A percentile compares a stretch with the other conserved stretches of the same genome.
These are phyloP conservation scores for Aplocera efformata DNA, from an alignment of 2,888 invertebrate genomes.

Conservation along the genomic window DNA sequence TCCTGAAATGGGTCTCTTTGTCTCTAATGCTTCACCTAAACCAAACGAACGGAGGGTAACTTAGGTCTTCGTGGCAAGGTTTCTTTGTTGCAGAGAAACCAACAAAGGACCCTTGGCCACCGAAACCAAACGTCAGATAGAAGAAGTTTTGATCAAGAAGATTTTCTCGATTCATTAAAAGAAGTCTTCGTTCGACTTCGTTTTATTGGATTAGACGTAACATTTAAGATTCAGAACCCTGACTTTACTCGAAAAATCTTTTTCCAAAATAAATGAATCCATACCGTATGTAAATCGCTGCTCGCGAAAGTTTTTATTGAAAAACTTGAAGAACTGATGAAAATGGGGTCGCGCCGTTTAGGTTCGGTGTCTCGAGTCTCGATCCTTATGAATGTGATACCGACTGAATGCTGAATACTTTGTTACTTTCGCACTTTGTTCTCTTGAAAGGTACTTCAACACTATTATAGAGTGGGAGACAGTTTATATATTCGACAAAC, in stretches of 20 bases:
- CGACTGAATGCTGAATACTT: constrained; percentile 51
- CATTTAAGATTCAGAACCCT: constrained; percentile 6
- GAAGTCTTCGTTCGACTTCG: too few relatives aligned
- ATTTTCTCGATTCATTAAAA: too few relatives aligned
- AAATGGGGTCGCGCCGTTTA: constrained; percentile 70
- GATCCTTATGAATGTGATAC: constrained; percentile 61
- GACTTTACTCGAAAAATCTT: constrained; percentile 71
- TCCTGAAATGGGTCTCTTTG: constrained; percentile 4
- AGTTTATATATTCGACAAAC: too few relatives aligned
- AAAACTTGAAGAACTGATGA: constrained; percentile 78
- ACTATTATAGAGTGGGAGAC: too few relatives aligned
- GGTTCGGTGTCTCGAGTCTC: constrained; percentile 63
- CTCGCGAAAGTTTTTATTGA: constrained; percentile 78
- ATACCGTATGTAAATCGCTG: constrained; percentile 76
- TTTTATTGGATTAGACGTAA: too few relatives aligned
- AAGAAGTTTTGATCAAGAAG: too few relatives aligned
- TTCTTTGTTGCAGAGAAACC: too few relatives aligned
- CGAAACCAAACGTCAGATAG: too few relatives aligned
- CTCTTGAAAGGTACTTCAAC: constrained; percentile 25
- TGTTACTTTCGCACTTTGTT: constrained; percentile 32
- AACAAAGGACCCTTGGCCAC: too few relatives aligned
- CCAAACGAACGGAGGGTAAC: too few relatives aligned
- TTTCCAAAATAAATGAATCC: constrained; percentile 75
- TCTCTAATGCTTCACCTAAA: too few relatives aligned
- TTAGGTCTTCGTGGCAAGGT: too few relatives aligned